These are phyloP conservation scores for Pollenia labialis DNA, from an alignment of 2,888 invertebrate genomes.

Conservation along the genomic window DNA sequence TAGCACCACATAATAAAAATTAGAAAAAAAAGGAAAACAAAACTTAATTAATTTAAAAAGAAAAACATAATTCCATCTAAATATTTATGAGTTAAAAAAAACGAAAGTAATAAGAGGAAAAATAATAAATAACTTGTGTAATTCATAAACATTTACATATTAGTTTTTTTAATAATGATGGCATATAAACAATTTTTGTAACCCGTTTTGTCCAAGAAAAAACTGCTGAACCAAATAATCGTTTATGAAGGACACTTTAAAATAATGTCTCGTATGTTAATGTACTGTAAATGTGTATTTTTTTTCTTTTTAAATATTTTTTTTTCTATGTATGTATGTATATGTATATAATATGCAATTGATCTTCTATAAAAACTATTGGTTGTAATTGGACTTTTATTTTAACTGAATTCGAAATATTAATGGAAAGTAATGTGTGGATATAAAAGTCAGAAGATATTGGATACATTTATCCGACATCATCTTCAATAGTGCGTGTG, in stretches of 20 bases:
- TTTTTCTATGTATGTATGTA: neutral
- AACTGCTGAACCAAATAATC: neutral
- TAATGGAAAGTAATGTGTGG: neutral
- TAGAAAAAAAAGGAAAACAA: constrained; percentile 21
- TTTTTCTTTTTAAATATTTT: constrained; percentile 27
- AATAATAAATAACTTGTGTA: neutral
- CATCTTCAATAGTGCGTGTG: constrained; percentile 27
- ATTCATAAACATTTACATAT: neutral
- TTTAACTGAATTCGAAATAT: constrained; percentile 13
- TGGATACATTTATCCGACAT: neutral
- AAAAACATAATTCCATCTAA: constrained; percentile 6
- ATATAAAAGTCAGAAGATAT: constrained; percentile 6
- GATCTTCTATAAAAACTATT: neutral
- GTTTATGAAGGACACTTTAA: neutral
- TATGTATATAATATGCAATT: constrained; percentile 14
- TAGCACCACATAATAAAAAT: constrained; percentile 31
- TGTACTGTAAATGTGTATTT: neutral
- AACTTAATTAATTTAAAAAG: neutral
- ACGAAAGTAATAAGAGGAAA: neutral
- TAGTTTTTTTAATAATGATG: too few relatives aligned
- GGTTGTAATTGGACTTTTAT: constrained; percentile 8
- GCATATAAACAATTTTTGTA: too few relatives aligned
- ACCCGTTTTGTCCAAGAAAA: neutral
- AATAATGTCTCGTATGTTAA: neutral
- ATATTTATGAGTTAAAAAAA: neutral